Evolutionary conservation across 2,797 vertebrate genomes (phyloP).

Genomic region (Aphelocoma californica): DNA sequence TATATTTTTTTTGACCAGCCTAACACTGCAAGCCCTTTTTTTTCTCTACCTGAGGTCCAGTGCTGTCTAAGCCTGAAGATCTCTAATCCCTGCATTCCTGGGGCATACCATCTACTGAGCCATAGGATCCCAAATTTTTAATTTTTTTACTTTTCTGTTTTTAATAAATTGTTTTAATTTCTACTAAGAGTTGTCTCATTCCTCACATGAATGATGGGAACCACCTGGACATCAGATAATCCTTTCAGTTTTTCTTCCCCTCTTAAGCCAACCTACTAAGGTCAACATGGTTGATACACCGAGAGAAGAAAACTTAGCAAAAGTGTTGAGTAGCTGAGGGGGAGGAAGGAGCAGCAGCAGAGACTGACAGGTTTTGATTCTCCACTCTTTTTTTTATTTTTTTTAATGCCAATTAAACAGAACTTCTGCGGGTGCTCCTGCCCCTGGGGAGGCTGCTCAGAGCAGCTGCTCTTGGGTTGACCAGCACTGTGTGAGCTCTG

Average conservation of each 20-base stretch:
- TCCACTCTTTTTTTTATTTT: not conserved
- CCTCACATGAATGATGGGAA: not conserved
- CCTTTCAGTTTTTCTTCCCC: not conserved
- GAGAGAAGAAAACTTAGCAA: not conserved
- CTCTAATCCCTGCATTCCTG: too few species aligned
- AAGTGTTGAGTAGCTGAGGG: not conserved
- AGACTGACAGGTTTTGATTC: not conserved
- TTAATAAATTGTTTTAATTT: too few species aligned
- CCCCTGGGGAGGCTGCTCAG: not conserved
- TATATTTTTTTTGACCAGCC: too few species aligned
- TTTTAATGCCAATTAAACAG: not conserved
- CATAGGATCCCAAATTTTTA: too few species aligned
- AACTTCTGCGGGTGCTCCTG: not conserved
- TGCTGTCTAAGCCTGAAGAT: too few species aligned
- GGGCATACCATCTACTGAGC: too few species aligned
- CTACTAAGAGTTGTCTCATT: too few species aligned
- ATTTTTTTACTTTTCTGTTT: too few species aligned
- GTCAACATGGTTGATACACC: rapidly evolving
- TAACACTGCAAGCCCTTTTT: too few species aligned
- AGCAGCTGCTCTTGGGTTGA: not conserved
- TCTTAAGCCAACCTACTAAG: rapidly evolving
- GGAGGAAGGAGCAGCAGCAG: not conserved
- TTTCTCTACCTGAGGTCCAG: too few species aligned
- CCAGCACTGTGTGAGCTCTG: not conserved
- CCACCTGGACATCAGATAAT: not conserved